These are phyloP conservation scores for Drosophila kuntzei DNA, from an alignment of 2,888 invertebrate genomes.

Conservation along the genomic window DNA sequence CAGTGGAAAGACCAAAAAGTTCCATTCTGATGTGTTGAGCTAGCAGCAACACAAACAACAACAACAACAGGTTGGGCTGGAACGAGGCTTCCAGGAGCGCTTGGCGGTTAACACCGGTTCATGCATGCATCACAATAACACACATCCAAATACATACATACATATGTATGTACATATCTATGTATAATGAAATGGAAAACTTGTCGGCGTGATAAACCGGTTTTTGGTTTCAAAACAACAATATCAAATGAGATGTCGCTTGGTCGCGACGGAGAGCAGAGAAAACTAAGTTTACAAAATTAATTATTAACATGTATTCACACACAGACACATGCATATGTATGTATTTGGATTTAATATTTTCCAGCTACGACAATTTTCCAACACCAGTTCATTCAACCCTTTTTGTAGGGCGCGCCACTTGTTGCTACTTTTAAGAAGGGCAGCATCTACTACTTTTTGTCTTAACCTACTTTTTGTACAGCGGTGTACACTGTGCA, in stretches of 20 bases:
- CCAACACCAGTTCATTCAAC: conserved; percentile 71
- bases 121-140: conserved; percentile 15
- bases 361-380: conserved; percentile 63
- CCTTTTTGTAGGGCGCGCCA: conserved; percentile 42
- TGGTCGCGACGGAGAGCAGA: conserved; percentile 12
- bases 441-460: conserved; percentile 5
- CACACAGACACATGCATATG: conserved; percentile 7
- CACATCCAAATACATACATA: not conserved
- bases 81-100: conserved; percentile 18
- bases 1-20: conserved; percentile 1
- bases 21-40: conserved; percentile 3
- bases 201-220: conserved; percentile 63
- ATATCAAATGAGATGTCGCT: conserved; percentile 35
- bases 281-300: conserved; percentile 38
- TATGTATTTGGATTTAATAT: conserved; percentile 29
- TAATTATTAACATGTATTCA: conserved; percentile 38
- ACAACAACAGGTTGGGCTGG: conserved; percentile 31
- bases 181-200: conserved; percentile 70
- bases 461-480: conserved; percentile 18
- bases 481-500: not conserved
- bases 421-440: conserved; percentile 48
- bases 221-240: conserved; percentile 58
- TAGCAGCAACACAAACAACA: not conserved
- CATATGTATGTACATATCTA: conserved; percentile 13
- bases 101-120: conserved; percentile 16